Base-by-base conservation (phyloP, 2,797 vertebrate genomes). In the Sebastes nivosus region DNA sequence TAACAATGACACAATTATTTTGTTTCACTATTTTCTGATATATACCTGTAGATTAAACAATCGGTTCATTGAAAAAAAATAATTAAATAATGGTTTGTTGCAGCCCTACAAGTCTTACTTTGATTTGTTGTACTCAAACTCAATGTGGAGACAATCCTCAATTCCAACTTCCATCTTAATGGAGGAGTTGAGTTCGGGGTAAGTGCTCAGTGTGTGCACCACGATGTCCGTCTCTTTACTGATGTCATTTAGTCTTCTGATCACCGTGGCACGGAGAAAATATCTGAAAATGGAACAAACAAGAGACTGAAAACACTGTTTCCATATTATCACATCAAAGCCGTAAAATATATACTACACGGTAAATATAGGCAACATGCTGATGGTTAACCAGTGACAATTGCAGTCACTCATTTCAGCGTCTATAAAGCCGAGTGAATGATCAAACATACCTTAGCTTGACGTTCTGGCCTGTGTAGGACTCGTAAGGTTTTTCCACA, bases 141-240 rank as follows among this genome's bases (percentile, higher is more conserved):
- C 99, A 32, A 99, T 99, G 94, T 99, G 99, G 74, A 99, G 96
- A 86, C 99, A 99, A 79, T 99, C 99, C 89, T 99, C 99, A 0
- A 99, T 99, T 32, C 99, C 99, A 59, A 99, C 99, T 89, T 99
- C 99, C 99, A 99, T 99, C 92, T 98, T 99, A 83, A 99, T 99
- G 72, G 98, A 99, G 11, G 98, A 99, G 94, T 99, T 99, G 89
- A 99, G 96, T 87, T 99, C 99, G 0, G 99, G 98, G 89, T 99
- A 99, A 0, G 99, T 98, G 94, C 98, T 98, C 72, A 99, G 91
- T 0, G 98, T 99, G 90, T 99, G 98, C 54, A 99, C 99, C 0
- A 99, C 98, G 1, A 99, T 98, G 87, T 99, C 98, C 97, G 98
- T 97, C 93, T 99, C 99, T 92, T 99, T 99, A 86, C 95, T 97